Conservation (phyloP, 2,888 invertebrate genomes). For the Napeogenes sylphis region DNA sequence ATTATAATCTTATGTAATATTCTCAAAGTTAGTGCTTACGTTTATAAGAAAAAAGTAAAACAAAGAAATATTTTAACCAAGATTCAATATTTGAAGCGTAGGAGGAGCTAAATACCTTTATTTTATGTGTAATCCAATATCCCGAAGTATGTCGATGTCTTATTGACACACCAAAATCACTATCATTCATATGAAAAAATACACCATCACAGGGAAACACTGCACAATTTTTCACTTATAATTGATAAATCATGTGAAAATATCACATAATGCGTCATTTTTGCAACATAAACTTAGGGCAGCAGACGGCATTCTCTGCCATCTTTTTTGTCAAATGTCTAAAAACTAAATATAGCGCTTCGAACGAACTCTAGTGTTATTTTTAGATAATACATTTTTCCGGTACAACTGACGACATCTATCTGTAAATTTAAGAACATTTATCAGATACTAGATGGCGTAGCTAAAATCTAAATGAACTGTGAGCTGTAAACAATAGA, state of each 20-base stretch:
- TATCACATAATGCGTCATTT: constrained; percentile 77
- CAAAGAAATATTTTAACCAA: constrained; percentile 19
- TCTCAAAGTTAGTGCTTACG: constrained; percentile 25
- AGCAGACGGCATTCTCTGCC: constrained; percentile 75
- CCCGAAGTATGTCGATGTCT: constrained; percentile 71
- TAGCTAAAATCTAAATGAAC: neutral
- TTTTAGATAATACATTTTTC: constrained; percentile 66
- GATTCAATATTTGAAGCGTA: constrained; percentile 50
- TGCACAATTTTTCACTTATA: constrained; percentile 73
- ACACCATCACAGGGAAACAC: constrained; percentile 74
- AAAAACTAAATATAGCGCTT: constrained; percentile 76
- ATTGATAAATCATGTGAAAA: constrained; percentile 69
- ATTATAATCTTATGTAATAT: constrained; percentile 66
- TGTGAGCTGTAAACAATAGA: neutral
- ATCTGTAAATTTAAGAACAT: neutral
- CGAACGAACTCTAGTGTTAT: constrained; percentile 77
- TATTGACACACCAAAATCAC: constrained; percentile 70
- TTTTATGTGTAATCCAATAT: constrained; percentile 77
- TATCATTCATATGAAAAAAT: constrained; percentile 68
- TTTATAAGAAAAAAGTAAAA: constrained; percentile 8
- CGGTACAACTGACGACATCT: constrained; percentile 53
- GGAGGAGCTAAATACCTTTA: constrained; percentile 72
- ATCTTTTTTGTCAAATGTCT: constrained; percentile 79
- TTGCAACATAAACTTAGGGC: constrained; percentile 72
- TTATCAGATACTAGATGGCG: constrained; percentile 25